Evolutionary conservation across 2,797 vertebrate genomes (phyloP).

Genomic region (Paramormyrops hopkinsi): DNA sequence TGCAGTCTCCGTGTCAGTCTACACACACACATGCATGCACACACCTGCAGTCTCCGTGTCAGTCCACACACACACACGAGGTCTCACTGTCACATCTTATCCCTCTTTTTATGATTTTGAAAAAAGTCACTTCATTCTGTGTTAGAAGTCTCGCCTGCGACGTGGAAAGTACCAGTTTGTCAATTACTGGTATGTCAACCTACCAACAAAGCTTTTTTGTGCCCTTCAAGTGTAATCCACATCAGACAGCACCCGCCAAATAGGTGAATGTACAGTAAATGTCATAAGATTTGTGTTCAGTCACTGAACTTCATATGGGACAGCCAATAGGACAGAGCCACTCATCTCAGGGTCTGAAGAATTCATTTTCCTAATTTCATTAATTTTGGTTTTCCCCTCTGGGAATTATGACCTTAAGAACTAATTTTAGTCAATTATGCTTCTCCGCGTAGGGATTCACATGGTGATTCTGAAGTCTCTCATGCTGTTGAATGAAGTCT

Average conservation of each 20-base stretch:
- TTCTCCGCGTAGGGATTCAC: not conserved
- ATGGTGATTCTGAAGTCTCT: not conserved
- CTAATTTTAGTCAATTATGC: not conserved
- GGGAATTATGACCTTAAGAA: not conserved
- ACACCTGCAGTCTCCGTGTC: not conserved
- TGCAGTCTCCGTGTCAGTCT: not conserved
- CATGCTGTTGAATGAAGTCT: not conserved
- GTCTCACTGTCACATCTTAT: not conserved
- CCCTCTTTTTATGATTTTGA: not conserved
- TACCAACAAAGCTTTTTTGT: not conserved
- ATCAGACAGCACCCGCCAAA: not conserved
- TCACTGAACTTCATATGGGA: not conserved
- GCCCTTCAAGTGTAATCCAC: not conserved
- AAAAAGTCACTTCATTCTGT: not conserved
- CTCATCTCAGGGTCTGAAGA: not conserved
- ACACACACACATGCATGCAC: not conserved
- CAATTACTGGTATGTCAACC: not conserved
- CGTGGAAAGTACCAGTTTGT: not conserved
- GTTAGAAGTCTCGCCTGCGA: not conserved
- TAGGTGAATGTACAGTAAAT: not conserved
- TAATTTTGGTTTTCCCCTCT: not conserved
- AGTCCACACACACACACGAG: not conserved
- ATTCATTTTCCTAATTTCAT: not conserved
- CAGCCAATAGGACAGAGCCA: not conserved
- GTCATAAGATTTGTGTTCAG: not conserved